phyloP scores from a whole-genome alignment of 2,888 invertebrate genomes.

The Tolmerus cingulatus region DNA sequence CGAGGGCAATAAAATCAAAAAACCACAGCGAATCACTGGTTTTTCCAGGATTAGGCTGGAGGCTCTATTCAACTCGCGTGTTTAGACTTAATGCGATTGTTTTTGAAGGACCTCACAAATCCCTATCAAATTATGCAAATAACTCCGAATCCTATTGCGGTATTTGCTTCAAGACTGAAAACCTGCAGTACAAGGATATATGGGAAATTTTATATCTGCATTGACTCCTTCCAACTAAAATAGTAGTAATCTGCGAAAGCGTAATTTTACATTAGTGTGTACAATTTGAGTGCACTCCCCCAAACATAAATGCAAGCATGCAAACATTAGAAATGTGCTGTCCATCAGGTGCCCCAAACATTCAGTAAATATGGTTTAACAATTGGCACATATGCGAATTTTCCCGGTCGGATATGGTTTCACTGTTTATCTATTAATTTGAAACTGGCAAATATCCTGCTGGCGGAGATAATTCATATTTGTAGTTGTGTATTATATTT shows the following conservation, averaged over 20 bases:
- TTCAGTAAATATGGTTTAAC: conserved; percentile 7
- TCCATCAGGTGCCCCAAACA: neutral
- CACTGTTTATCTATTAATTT: neutral
- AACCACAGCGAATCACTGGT: conserved; percentile 9
- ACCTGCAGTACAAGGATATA: neutral
- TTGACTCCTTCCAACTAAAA: neutral
- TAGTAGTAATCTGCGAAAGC: neutral
- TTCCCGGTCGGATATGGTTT: conserved; percentile 41
- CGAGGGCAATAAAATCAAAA: conserved; percentile 43
- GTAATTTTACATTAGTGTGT: neutral
- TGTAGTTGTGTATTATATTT: neutral
- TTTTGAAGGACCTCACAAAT: neutral
- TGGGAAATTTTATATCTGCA: neutral
- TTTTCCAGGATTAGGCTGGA: neutral
- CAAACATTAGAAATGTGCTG: neutral
- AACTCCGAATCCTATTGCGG: neutral
- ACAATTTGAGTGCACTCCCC: neutral
- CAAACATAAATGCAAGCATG: neutral
- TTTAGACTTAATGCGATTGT: neutral
- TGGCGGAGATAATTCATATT: neutral
- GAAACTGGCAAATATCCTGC: neutral
- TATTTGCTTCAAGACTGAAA: neutral
- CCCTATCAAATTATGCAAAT: conserved; percentile 9
- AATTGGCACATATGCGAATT: conserved; percentile 45
- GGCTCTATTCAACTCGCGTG: conserved; percentile 14